Evolutionary conservation across 1,140 invertebrate species (phyloP), one percentile per base, ranked within the genome.

Genomic region (Phymastichus coffea): DNA sequence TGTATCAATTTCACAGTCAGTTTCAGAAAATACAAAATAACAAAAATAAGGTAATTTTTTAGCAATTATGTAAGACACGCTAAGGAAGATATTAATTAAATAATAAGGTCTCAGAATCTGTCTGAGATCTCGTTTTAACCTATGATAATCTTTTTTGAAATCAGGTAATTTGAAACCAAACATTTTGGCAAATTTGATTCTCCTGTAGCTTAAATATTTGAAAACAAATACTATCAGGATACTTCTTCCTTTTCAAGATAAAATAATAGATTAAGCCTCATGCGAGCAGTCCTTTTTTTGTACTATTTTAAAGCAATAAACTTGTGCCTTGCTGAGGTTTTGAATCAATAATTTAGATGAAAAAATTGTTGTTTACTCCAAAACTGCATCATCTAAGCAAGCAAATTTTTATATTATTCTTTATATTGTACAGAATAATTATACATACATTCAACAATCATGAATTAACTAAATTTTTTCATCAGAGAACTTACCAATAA

Each of bases 81-180:
- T 91, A 19, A 96, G 73, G n/a, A 95, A 44, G 67, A 95, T 87
- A 74, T 95, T 96, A 12, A 93, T 77, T 75, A 93, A 84, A 75
- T 95, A 95, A 82, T 96, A 95, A 0, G 92, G 92, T 73, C 91
- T 91, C 22, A 90, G 69, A 57, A 95, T 78, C 64, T 87, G 79
- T 46, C 80, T 76, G 19, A 94, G 69, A 75, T 94, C 90, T 57
- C 85, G 84, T 72, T 88, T 86, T 52, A 90, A 84, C 4, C 25
- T 12, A 38, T 51, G 25, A 48, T 53, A 46, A 10, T 53, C 55
- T 28, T 53, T 56, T 8, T 25, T 53, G 19, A 47, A 52, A 7
- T n/a, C 35, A n/a, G 48, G 19, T 40, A 55, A 55, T 17, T 41
- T 58, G 35, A 52, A 37, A n/a, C n/a, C n/a, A n/a, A n/a, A n/a